Evolutionary conservation across 1,140 invertebrate species (phyloP).

Genomic region (Globodera rostochiensis): DNA sequence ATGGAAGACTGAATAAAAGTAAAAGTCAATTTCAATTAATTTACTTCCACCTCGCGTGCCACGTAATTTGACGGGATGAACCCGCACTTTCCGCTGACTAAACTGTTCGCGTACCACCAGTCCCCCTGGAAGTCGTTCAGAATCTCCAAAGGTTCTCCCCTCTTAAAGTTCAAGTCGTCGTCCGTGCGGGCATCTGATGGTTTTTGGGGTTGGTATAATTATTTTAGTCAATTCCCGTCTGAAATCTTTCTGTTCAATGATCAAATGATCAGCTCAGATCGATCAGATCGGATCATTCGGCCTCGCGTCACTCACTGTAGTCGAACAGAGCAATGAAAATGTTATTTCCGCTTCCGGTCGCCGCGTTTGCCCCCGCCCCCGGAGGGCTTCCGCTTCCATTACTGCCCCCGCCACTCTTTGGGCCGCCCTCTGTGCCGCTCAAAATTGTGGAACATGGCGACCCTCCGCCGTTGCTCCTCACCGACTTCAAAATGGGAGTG

Average conservation of each 20-base stretch:
- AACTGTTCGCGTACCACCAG: slow-evolving; percentile 88
- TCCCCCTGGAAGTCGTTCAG: slow-evolving; percentile 97
- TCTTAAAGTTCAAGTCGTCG: slow-evolving; percentile 95
- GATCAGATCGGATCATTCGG: no score
- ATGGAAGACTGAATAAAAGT: slow-evolving; percentile 73
- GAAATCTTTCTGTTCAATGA: no score
- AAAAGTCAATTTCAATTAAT: not conserved
- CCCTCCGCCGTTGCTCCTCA: slow-evolving; percentile 18
- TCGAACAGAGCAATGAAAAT: slow-evolving; percentile 95
- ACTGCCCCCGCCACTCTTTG: slow-evolving; percentile 3
- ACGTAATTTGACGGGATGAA: slow-evolving; percentile 99
- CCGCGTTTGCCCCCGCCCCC: not conserved
- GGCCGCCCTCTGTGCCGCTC: not conserved
- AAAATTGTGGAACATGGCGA: slow-evolving; percentile 31
- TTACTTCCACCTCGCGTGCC: slow-evolving; percentile 80
- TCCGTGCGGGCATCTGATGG: slow-evolving; percentile 86
- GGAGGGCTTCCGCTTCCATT: not conserved
- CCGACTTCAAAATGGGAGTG: slow-evolving; percentile 11
- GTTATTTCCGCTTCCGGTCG: slow-evolving; percentile 25
- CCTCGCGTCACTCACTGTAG: slow-evolving; percentile 70
- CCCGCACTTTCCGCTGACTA: slow-evolving; percentile 88
- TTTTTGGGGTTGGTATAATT: not conserved
- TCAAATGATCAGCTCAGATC: no score
- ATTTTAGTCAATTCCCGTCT: no score
- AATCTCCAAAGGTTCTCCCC: slow-evolving; percentile 96